Evolutionary conservation across 35 echinoderm and acorn worm genomes (phyloP).

Genomic region (Ophioderma brevispina): DNA sequence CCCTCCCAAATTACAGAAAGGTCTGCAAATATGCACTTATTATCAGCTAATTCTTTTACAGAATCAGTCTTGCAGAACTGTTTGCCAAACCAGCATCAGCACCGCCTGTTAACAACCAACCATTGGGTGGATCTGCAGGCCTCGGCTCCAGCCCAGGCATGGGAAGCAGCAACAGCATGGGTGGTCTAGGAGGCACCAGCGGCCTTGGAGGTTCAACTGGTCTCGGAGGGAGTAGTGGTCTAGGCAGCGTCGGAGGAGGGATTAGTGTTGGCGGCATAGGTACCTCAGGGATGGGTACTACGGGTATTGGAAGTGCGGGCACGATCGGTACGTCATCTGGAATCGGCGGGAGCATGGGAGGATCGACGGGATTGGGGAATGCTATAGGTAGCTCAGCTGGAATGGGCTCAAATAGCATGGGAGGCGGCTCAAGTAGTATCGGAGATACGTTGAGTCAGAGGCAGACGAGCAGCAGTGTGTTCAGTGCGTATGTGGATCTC

Average conservation of each 20-base stretch:
- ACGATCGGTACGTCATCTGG: not conserved
- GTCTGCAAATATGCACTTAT: no score
- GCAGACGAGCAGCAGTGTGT: conserved; percentile 48
- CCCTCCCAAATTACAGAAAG: no score
- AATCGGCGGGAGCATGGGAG: not conserved
- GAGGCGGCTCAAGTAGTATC: not conserved
- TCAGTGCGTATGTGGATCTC: conserved; percentile 49
- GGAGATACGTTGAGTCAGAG: not conserved
- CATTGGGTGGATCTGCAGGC: not conserved
- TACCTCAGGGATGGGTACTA: not conserved
- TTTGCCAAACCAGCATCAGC: conserved; percentile 56
- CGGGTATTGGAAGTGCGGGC: not conserved
- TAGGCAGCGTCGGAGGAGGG: no score
- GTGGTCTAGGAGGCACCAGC: not conserved
- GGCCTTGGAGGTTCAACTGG: no score
- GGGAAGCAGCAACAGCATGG: not conserved
- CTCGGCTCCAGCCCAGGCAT: not conserved
- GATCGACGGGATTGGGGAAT: not conserved
- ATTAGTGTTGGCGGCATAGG: not conserved
- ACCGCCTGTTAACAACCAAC: not conserved
- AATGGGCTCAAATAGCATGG: not conserved
- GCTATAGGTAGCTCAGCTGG: not conserved
- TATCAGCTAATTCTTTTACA: conserved; percentile 20
- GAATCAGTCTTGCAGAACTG: conserved; percentile 71
- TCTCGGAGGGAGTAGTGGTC: no score